Evolutionary conservation across 1,140 invertebrate genomes (phyloP).

Genomic region (Sesamia nonagrioides): DNA sequence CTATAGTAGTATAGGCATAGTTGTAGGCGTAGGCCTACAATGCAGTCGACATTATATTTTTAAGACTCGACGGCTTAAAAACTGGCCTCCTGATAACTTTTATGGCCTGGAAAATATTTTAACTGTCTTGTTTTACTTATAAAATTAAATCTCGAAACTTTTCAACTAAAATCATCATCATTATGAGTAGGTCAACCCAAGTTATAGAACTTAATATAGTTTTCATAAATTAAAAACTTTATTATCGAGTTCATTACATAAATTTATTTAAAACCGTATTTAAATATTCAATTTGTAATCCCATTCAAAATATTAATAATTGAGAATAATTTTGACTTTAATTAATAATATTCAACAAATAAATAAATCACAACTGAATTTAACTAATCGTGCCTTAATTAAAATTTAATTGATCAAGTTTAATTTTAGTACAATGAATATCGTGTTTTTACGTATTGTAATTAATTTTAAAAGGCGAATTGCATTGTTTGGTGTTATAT

Average conservation of each 20-base stretch:
- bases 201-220: background rate
- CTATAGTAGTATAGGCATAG: no score
- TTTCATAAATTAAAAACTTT: no score
- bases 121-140: background rate
- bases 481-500: background rate
- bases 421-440: background rate
- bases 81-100: no score
- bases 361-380: background rate
- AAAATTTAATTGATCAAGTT: background rate
- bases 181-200: background rate
- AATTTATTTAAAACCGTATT: no score
- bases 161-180: background rate
- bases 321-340: no score
- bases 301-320: no score
- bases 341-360: background rate
- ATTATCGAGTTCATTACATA: no score
- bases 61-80: no score
- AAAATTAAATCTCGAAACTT: no score
- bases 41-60: no score
- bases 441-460: background rate
- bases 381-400: background rate
- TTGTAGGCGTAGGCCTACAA: no score
- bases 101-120: background rate
- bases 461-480: background rate
- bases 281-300: no score